phyloP scores from a whole-genome alignment of 2,797 vertebrate species.

The Rhinoraja longicauda region DNA sequence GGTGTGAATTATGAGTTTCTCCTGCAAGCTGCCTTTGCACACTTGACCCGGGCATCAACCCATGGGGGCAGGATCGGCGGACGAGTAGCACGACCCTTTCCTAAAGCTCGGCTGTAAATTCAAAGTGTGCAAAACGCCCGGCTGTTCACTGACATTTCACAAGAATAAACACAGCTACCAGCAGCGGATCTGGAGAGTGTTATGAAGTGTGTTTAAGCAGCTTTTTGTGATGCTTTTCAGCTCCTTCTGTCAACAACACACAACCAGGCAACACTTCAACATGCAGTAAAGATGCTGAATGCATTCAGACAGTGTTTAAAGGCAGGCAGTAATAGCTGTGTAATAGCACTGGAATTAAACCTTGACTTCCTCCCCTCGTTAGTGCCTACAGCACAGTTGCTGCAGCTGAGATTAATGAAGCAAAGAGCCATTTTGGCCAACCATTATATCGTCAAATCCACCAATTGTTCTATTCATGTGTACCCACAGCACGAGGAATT shows the following conservation, averaged over 20 bases:
- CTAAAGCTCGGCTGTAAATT: not conserved
- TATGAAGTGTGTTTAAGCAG: not conserved
- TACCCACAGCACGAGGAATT: not conserved
- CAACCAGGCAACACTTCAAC: not conserved
- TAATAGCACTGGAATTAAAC: not conserved
- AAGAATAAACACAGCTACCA: not conserved
- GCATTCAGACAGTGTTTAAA: not conserved
- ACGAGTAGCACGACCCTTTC: not conserved
- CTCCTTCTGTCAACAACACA: not conserved
- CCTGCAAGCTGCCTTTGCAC: not conserved
- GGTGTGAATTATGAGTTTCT: not conserved
- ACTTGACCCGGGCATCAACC: not conserved
- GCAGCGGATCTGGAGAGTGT: not conserved
- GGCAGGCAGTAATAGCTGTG: not conserved
- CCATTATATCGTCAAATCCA: not conserved
- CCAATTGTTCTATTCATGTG: not conserved
- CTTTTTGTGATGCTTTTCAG: not conserved
- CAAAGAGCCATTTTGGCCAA: constrained; percentile 1
- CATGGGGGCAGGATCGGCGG: not conserved
- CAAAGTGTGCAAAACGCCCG: not conserved
- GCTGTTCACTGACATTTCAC: not conserved
- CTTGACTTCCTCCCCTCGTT: not conserved
- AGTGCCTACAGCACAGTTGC: not conserved
- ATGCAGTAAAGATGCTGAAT: not conserved
- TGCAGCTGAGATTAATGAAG: not conserved